Evolutionary conservation across 1,140 invertebrate genomes (phyloP).

Genomic region (Cryptotermes secundus): DNA sequence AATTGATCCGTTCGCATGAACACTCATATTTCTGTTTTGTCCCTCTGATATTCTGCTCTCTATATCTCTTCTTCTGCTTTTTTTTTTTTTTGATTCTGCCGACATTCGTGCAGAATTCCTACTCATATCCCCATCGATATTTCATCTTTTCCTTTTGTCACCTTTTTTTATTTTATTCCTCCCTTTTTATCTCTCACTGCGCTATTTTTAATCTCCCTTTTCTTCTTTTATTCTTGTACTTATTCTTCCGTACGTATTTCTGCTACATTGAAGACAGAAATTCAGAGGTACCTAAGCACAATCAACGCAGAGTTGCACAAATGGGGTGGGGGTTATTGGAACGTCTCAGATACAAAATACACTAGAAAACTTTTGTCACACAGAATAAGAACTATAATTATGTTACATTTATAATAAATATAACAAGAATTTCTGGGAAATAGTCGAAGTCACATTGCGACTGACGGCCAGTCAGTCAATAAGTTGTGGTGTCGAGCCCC

Average conservation of each 20-base stretch:
- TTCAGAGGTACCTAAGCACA: not conserved
- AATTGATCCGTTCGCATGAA: not conserved
- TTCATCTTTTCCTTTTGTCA: not conserved
- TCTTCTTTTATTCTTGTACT: not conserved
- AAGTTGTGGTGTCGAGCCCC: too few species aligned
- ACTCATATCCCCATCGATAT: not conserved
- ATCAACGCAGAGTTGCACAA: not conserved
- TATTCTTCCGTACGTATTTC: not conserved
- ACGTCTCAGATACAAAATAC: too few species aligned
- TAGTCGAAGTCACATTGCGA: too few species aligned
- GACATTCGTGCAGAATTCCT: not conserved
- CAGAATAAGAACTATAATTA: too few species aligned
- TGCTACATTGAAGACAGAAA: constrained; percentile 2
- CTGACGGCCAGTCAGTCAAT: too few species aligned
- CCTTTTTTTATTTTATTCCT: not conserved
- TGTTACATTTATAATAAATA: too few species aligned
- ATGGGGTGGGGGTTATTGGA: too few species aligned
- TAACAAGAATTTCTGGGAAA: too few species aligned
- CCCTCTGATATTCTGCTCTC: not conserved
- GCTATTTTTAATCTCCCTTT: constrained; percentile 4
- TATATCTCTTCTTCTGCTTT: not conserved
- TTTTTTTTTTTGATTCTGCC: not conserved
- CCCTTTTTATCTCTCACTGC: not conserved
- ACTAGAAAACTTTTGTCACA: too few species aligned
- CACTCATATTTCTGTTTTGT: not conserved